A percentile compares a stretch with the other conserved stretches of the same genome.
These are phyloP conservation scores for Plagodis dolabraria DNA, from an alignment of 2,888 invertebrate species.

Conservation along the genomic window DNA sequence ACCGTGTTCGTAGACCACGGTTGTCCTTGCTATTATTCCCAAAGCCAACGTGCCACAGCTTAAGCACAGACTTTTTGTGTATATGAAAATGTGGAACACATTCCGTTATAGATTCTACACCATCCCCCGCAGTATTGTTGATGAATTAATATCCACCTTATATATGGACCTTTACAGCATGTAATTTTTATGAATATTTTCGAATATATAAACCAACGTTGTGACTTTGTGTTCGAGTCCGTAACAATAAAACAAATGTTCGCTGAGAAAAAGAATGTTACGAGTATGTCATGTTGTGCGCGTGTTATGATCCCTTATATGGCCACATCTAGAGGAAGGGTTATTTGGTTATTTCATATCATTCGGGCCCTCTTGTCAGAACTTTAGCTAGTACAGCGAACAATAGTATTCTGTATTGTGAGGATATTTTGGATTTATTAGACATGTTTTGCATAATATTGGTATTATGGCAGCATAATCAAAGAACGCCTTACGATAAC, in stretches of 20 bases:
- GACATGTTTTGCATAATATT: conserved; percentile 7
- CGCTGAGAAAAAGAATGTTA: conserved; percentile 31
- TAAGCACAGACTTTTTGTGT: too few relatives aligned
- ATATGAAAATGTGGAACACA: too few relatives aligned
- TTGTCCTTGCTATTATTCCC: too few relatives aligned
- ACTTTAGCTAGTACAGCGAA: not conserved
- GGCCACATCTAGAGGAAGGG: conserved; percentile 8
- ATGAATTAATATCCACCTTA: too few relatives aligned
- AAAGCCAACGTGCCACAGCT: too few relatives aligned
- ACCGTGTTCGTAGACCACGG: too few relatives aligned
- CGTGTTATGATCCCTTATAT: conserved; percentile 14
- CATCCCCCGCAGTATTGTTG: too few relatives aligned
- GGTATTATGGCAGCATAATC: not conserved
- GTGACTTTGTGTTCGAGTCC: conserved; percentile 2
- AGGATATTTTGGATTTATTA: conserved; percentile 16
- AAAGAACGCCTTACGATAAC: too few relatives aligned
- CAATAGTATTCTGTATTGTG: conserved; percentile 1
- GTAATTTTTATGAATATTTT: too few relatives aligned
- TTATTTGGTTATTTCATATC: conserved; percentile 14
- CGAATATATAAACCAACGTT: too few relatives aligned
- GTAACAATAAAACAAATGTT: conserved; percentile 19
- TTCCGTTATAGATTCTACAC: too few relatives aligned
- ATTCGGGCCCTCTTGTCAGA: not conserved
- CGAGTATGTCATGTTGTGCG: conserved; percentile 7
- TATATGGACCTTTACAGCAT: too few relatives aligned